Evolutionary conservation across 2,888 invertebrate genomes (phyloP), one percentile per base, ranked within the genome.

Genomic region (Rhagonycha fulva): DNA sequence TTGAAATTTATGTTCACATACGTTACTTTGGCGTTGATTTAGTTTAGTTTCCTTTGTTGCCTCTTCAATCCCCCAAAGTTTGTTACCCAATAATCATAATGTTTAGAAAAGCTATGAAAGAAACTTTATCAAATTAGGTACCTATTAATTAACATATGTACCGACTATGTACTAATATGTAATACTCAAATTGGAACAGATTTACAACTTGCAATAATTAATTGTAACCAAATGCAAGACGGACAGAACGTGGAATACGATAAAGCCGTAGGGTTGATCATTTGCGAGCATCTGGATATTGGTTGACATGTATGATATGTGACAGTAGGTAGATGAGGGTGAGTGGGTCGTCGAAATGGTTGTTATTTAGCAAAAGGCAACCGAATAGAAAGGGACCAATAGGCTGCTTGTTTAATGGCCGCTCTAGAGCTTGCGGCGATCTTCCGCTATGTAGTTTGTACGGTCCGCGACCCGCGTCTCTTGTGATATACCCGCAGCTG

Each of bases 391-490:
- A 73, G 75, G 74, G 77, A 75, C 77, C 79, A 76, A 79, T 76
- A 77, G 79, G n/a, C n/a, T n/a, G 63, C 63, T 88, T 88, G 89
- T 88, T 81, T 88, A 87, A 87, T 85, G 88, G 88, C 88, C 87
- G 87, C 81, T 14, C 19, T 86, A 78, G 78, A 85, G 86, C 87
- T 87, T 86, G 87, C 87, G 86, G 86, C 87, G 85, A 87, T 88
- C 87, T 87, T 88, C 88, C 87, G 85, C 85, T 86, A 88, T 88
- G 88, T 86, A 66, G 62, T 23, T 87, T 88, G 87, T 88, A 88
- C 88, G 89, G 86, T 87, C 84, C 88, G 88, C 89, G 89, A 79
- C 79, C 81, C 78, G 77, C 80, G 76, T 75, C 71, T 73, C 78
- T 79, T 82, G 81, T 81, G 82, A 81, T 81, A 78, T 82, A 81